Evolutionary conservation across 2,113 vertebrate genomes (phyloP).

Genomic region (Plotosus lineatus): DNA sequence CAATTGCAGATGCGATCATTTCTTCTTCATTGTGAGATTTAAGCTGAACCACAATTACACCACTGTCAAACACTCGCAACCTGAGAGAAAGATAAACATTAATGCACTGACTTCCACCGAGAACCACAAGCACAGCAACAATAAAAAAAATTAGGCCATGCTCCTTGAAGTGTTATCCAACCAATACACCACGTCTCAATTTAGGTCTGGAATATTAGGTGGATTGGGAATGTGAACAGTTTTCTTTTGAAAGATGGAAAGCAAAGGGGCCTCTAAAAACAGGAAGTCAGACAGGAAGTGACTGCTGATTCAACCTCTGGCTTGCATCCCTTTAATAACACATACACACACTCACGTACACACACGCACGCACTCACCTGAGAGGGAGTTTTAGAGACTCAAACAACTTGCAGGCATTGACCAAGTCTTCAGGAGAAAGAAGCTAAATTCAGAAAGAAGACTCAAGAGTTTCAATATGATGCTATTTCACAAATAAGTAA

Average conservation of each 20-base stretch:
- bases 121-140: constrained; percentile 23
- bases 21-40: constrained; percentile 97
- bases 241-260: constrained; percentile 62
- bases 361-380: constrained; percentile 73
- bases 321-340: constrained; percentile 14
- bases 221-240: constrained; percentile 8
- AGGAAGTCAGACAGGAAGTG: constrained; percentile 76
- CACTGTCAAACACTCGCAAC: constrained; percentile 94
- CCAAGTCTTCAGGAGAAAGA: constrained; percentile 88
- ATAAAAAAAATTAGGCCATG: constrained; percentile 6
- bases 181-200: not conserved
- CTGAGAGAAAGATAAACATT: constrained; percentile 65
- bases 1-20: constrained; percentile 93
- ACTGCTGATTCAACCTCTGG: constrained; percentile 54
- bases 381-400: constrained; percentile 88
- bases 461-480: not conserved
- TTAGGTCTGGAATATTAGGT: constrained; percentile 10
- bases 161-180: constrained; percentile 21
- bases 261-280: constrained; percentile 66
- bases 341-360: constrained; percentile 27
- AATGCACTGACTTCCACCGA: constrained; percentile 11
- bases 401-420: constrained; percentile 95
- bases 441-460: constrained; percentile 58
- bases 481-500: not conserved
- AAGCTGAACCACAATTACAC: constrained; percentile 97